Evolutionary conservation across 2,113 vertebrate genomes (phyloP).

Genomic region (Motacilla tschutschensis): DNA sequence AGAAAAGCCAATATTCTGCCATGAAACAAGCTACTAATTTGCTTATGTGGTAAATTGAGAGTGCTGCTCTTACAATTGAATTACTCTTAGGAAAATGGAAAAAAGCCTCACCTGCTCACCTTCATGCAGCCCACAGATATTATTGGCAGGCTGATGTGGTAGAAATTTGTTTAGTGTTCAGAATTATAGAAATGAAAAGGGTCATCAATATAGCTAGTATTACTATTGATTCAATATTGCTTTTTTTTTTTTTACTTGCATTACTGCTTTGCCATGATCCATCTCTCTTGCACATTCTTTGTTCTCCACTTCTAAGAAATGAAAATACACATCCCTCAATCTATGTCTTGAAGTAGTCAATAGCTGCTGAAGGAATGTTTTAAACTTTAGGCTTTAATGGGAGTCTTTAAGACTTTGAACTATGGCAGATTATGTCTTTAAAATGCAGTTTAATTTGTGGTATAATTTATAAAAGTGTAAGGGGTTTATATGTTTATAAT

Average conservation of each 20-base stretch:
- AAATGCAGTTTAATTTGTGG: neutral
- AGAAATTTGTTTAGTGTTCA: slow-evolving; percentile 22
- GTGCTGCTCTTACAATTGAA: neutral
- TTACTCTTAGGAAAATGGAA: neutral
- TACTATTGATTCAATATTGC: slow-evolving; percentile 39
- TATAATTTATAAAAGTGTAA: neutral
- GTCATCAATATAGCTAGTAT: slow-evolving; percentile 33
- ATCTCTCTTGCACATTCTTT: neutral
- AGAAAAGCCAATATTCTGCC: neutral
- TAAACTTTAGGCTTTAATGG: neutral
- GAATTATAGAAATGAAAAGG: slow-evolving; percentile 18
- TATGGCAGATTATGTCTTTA: neutral
- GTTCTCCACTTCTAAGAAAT: neutral
- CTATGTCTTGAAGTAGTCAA: slow-evolving; percentile 19
- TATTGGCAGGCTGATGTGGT: neutral
- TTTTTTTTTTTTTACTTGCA: neutral
- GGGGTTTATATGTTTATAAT: neutral
- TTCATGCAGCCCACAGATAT: neutral
- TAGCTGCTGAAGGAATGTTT: neutral
- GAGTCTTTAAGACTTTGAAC: neutral
- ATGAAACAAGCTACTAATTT: neutral
- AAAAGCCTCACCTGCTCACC: neutral
- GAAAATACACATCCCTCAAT: neutral
- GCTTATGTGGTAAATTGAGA: neutral
- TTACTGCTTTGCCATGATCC: neutral